A percentile compares a stretch with the other conserved stretches of the same genome.
phyloP scores from a whole-genome alignment of 2,888 invertebrate species.

The Limnephilus lunatus region DNA sequence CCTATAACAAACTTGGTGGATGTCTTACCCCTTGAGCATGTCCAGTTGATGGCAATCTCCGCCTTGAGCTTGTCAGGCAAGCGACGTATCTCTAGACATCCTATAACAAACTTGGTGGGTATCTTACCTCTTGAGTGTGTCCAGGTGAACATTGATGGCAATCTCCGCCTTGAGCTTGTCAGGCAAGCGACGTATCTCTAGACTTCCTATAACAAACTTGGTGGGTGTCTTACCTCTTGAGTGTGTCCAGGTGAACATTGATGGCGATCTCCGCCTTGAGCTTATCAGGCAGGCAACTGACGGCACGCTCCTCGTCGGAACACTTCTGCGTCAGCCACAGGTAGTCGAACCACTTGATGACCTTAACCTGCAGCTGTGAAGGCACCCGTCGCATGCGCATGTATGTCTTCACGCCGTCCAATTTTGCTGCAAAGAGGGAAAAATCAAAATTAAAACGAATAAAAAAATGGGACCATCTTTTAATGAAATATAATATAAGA shows the following conservation, averaged over 20 bases:
- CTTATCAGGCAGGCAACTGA: slow-evolving; percentile 97
- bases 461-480: no score
- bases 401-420: slow-evolving; percentile 99
- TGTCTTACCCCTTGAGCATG: slow-evolving; percentile 83
- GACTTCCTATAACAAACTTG: not conserved
- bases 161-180: slow-evolving; percentile 99
- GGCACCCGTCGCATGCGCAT: slow-evolving; percentile 98
- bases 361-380: slow-evolving; percentile 95
- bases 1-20: not conserved
- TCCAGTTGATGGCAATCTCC: slow-evolving; percentile 98
- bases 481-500: no score
- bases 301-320: slow-evolving; percentile 97
- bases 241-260: slow-evolving; percentile 98
- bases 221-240: slow-evolving; percentile 80
- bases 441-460: not conserved
- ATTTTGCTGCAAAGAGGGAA: slow-evolving; percentile 89
- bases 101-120: not conserved
- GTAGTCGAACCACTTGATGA: slow-evolving; percentile 99
- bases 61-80: slow-evolving; percentile 89
- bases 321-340: slow-evolving; percentile 99
- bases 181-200: slow-evolving; percentile 85
- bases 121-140: slow-evolving; percentile 88
- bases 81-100: slow-evolving; percentile 69
- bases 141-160: slow-evolving; percentile 98
- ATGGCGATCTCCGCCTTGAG: slow-evolving; percentile 99